Evolutionary conservation across 2,888 invertebrate genomes (phyloP), one percentile per base, ranked within the genome.

Genomic region (Caenorhabditis zanzibari): DNA sequence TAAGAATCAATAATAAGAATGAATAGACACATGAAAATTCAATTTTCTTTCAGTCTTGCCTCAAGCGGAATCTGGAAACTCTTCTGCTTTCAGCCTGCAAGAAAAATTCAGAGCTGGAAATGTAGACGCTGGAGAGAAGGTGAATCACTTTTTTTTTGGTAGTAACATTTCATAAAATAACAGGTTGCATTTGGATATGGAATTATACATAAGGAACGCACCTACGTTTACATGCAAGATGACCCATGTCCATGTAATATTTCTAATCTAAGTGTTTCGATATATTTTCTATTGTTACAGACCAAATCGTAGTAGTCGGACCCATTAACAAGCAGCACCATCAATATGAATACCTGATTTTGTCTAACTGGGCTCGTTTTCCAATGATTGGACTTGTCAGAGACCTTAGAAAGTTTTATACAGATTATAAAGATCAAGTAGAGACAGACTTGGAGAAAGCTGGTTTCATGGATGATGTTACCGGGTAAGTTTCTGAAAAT

Each of bases 291-390:
- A n/a, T n/a, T n/a, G n/a, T n/a, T 83, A 22, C 52, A 87, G 88
- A 88, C 35, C 88, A 88, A 79, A 84, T 88, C 0, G 87, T 88
- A 0, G 52, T 88, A 9, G 82, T 85, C 32, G 88, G 88, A 1
- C 88, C 88, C 2, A 75, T 85, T 9, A 73, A 87, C 74, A 68
- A 73, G 26, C 54, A 80, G 16, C 47, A 68, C 14, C 85, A 87
- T 0, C 90, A 89, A 69, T 90, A 90, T 59, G 90, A 90, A 66
- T 90, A 89, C 72, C 61, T 89, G 0, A 81, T 90, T 26, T 68
- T 90, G 0, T 90, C 90, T 14, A 90, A 90, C 64, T 90, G 90
- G 90, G 88, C 90, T 2, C 66, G 88, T n/a, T 88, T 86, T 64
- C 90, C 90, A 24, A 85, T 90, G 49, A 89, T 90, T 63, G 89